Evolutionary conservation across 2,797 vertebrate species (phyloP), one percentile per base, ranked within the genome.

Genomic region (Manis javanica): DNA sequence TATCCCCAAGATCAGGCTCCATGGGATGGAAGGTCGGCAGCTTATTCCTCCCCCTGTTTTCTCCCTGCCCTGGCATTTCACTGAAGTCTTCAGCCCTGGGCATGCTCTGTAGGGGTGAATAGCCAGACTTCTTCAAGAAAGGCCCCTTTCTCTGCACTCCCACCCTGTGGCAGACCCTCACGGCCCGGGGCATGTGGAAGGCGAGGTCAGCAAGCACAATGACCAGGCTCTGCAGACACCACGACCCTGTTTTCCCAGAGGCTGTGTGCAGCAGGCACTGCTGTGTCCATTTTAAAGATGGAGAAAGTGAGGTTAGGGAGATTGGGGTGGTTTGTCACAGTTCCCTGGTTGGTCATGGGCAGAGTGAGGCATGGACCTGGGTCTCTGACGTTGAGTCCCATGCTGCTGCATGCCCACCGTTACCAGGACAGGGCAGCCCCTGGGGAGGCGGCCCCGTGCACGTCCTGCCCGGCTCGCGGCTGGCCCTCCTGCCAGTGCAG

Each of bases 261-360:
- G 31, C 49, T 21, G 3, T 12, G 23, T 61, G 19, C 21, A 57
- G 34, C 2, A 71, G 46, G 74, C 39, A 21, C 14, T 1, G 63
- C 49, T n/a, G 10, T n/a, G 24, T 51, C n/a, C 34, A 77, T 69
- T 87, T 91, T 87, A 85, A 42, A 84, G 77, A 63, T 87, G 64
- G 59, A 64, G n/a, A 93, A 69, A 77, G 46, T 1, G 24, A 89
- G 72, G 19, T 24, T 51, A 4, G 7, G 15, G 57, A 51, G 23
- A 77, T 10, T 53, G 34, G 14, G 75, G 24, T 88, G 72, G 49
- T 10, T 85, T 29, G 21, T 57, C 72, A 55, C 39, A 51, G 19
- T 29, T 71, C 7, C 31, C 18, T 6, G 1, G n/a, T 51, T 49
- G 81, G 61, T 37, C 51, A 61, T 0, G 16, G 18, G 53, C 34